Percentiles rank a stretch among this genome's conserved stretches.
phyloP scores from a whole-genome alignment of 2,888 invertebrate genomes.

The Endomychus coccineus region DNA sequence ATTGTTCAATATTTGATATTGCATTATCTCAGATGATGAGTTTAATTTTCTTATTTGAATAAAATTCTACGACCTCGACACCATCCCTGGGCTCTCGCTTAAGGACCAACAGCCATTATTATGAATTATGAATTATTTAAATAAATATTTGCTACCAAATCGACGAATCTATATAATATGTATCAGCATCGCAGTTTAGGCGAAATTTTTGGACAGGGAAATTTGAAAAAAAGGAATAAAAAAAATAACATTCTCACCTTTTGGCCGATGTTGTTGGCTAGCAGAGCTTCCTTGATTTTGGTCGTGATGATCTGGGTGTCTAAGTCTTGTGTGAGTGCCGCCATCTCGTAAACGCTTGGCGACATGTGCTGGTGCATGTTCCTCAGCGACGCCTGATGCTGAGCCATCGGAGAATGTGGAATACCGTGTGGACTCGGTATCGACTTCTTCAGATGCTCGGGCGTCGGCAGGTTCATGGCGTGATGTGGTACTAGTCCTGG shows the following conservation, averaged over 20 bases:
- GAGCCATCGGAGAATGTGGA: constrained; percentile 53
- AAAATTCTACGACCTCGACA: no score
- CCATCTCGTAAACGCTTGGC: constrained; percentile 97
- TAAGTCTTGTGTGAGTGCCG: constrained; percentile 90
- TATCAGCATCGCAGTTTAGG: no score
- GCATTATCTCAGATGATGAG: no score
- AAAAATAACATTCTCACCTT: constrained; percentile 53
- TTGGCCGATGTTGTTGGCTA: constrained; percentile 96
- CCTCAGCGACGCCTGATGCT: constrained; percentile 56
- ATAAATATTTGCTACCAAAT: no score
- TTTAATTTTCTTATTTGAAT: no score
- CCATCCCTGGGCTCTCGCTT: no score
- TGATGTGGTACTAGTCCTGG: constrained; percentile 72
- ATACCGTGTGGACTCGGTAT: constrained; percentile 51
- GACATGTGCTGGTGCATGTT: constrained; percentile 77
- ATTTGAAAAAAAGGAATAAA: no score
- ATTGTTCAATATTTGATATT: no score
- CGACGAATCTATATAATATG: no score
- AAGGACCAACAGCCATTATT: no score
- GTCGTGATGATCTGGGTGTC: constrained; percentile 96
- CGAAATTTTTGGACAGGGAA: no score
- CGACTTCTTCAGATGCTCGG: constrained; percentile 50
- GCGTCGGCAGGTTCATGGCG: constrained; percentile 57
- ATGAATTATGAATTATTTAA: no score
- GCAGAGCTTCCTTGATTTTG: constrained; percentile 91